Base-by-base conservation (phyloP, 1,140 invertebrate species). In the Lutraria rhynchaena region DNA sequence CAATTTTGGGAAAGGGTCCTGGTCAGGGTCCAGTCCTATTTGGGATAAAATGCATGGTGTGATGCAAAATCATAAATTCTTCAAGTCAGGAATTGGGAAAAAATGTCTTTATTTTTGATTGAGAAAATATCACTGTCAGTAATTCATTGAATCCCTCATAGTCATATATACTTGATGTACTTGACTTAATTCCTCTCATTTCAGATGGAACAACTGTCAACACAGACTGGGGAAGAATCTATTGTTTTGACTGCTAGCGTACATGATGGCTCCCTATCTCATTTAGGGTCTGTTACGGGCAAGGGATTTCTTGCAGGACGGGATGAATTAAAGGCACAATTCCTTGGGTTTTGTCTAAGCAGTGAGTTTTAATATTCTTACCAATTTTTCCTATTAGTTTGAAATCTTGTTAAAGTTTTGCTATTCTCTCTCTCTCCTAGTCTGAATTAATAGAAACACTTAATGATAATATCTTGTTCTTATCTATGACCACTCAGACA, bases 131-230 rank as follows among this genome's bases (percentile, higher is more conserved):
- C 7, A 7, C 9, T 9, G 27, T 13, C 55, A 13, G 7, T 57
- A 57, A 13, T 22, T 22, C 19, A 22, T 22, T 9, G 55, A 22
- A 7, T 9, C 19, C 9, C 7, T 57, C 22, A 13, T 13, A 22
- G 55, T 19, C 22, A 13, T 57, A 27, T 22, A 13, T 22, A n/a
- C n/a, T n/a, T n/a, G n/a, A n/a, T n/a, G n/a, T n/a, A n/a, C n/a
- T n/a, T n/a, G n/a, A n/a, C 19, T 13, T 22, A 57, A 13, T 57
- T 57, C 9, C 55, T 57, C 22, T 27, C 22, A 9, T 70, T 70
- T 7, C 70, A 74, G 70, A 57, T 74, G 55, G 70, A 74, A 27
- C 70, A 74, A n/a, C n/a, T 74, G 70, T 74, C 70, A 4, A 35
- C 53, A 49, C 70, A 74, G 31, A 58, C 51, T 22, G 70, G 70